These are phyloP conservation scores for Chymomyza amoena DNA, from an alignment of 2,888 invertebrate species.

Conservation along the genomic window DNA sequence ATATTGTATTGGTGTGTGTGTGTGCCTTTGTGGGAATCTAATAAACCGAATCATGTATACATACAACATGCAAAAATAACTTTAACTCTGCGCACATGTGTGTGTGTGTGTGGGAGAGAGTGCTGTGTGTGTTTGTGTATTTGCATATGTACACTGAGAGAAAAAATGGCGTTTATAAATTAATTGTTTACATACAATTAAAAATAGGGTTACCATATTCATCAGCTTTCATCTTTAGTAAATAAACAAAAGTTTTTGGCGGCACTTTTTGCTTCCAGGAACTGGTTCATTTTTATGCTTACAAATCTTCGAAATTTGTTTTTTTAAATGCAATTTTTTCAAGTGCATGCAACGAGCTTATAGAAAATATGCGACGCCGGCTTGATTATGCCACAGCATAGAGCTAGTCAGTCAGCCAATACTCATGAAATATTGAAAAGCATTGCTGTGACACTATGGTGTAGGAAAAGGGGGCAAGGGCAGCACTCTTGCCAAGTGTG, in stretches of 20 bases:
- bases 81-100: conserved; percentile 43
- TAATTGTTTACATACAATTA: conserved; percentile 6
- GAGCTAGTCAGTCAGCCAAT: conserved; percentile 48
- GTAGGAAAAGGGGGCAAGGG: conserved; percentile 22
- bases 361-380: conserved; percentile 38
- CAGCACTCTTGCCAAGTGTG: conserved; percentile 14
- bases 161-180: background rate
- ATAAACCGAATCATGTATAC: conserved; percentile 64
- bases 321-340: background rate
- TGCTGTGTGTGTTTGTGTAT: conserved; percentile 26
- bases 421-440: conserved; percentile 68
- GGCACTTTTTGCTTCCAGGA: no score
- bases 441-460: conserved; percentile 10
- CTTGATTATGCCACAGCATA: conserved; percentile 49
- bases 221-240: no score
- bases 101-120: conserved; percentile 9
- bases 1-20: conserved; percentile 34
- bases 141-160: conserved; percentile 34
- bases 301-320: background rate
- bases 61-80: conserved; percentile 58
- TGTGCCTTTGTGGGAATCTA: conserved; percentile 68
- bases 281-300: no score
- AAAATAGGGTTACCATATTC: no score
- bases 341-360: conserved; percentile 19
- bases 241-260: no score